Evolutionary conservation across 1,140 invertebrate species (phyloP).

Genomic region (Cheumatopsyche charites): DNA sequence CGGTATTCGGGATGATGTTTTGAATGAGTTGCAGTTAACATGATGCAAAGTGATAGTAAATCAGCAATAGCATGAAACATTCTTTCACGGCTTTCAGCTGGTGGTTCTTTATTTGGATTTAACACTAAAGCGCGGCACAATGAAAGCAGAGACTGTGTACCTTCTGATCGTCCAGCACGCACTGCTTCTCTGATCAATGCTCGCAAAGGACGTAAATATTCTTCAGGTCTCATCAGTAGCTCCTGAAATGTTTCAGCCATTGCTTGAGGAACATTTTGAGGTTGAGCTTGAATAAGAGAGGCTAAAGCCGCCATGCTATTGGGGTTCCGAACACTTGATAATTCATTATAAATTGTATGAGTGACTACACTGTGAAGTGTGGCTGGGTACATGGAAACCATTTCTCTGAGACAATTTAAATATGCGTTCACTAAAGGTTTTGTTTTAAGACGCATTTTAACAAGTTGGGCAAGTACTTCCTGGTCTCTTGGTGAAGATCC

Average conservation of each 20-base stretch:
- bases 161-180: slow-evolving; percentile 64
- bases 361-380: slow-evolving; percentile 88
- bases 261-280: slow-evolving; percentile 75
- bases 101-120: slow-evolving; percentile 54
- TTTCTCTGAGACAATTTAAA: slow-evolving; percentile 82
- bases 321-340: slow-evolving; percentile 88
- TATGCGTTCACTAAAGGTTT: slow-evolving; percentile 92
- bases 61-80: slow-evolving; percentile 85
- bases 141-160: slow-evolving; percentile 52
- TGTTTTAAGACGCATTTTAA: slow-evolving; percentile 91
- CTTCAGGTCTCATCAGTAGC: slow-evolving; percentile 85
- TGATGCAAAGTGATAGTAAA: slow-evolving; percentile 83
- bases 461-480: slow-evolving; percentile 88
- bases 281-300: slow-evolving; percentile 83
- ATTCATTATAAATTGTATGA: slow-evolving; percentile 93
- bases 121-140: slow-evolving; percentile 54
- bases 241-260: slow-evolving; percentile 85
- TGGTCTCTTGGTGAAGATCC: slow-evolving; percentile 79
- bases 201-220: slow-evolving; percentile 85
- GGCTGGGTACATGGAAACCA: slow-evolving; percentile 76
- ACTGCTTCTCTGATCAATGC: slow-evolving; percentile 87
- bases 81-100: slow-evolving; percentile 70
- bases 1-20: slow-evolving; percentile 69
- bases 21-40: slow-evolving; percentile 74
- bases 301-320: slow-evolving; percentile 91